These are phyloP conservation scores for Pachycephus smyrnensis DNA, from an alignment of 2,888 invertebrate genomes.

Conservation along the genomic window DNA sequence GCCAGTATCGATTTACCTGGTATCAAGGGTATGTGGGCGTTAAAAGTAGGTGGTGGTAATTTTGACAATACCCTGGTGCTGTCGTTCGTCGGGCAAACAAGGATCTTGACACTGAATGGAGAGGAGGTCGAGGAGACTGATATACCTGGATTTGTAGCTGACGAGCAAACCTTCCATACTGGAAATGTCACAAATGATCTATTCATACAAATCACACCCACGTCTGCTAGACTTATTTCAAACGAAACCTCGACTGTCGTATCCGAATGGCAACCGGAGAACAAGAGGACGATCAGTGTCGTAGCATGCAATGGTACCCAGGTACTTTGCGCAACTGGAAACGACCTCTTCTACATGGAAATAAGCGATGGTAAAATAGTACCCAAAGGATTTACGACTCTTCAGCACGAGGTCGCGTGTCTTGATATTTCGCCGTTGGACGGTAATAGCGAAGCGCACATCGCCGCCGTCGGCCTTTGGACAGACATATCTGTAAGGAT, in stretches of 20 bases:
- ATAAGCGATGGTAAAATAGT: constrained; percentile 75
- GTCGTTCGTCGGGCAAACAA: constrained; percentile 97
- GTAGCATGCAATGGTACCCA: constrained; percentile 85
- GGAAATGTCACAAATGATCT: constrained; percentile 90
- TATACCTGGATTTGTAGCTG: constrained; percentile 89
- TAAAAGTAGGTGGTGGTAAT: constrained; percentile 77
- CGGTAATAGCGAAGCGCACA: constrained; percentile 73
- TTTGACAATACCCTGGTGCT: constrained; percentile 92
- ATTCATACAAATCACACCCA: constrained; percentile 82
- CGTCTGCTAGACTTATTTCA: constrained; percentile 79
- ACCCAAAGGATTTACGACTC: constrained; percentile 75
- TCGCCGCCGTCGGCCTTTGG: constrained; percentile 96
- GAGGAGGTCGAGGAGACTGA: constrained; percentile 99
- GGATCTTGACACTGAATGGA: constrained; percentile 88
- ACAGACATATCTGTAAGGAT: constrained; percentile 95
- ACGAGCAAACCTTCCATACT: constrained; percentile 94
- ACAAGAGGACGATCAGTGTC: constrained; percentile 85
- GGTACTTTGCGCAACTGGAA: constrained; percentile 88
- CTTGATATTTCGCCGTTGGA: constrained; percentile 89
- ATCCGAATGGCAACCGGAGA: constrained; percentile 79
- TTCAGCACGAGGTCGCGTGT: constrained; percentile 97
- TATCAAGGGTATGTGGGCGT: constrained; percentile 98
- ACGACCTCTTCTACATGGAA: constrained; percentile 85
- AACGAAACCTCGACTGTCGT: constrained; percentile 75
- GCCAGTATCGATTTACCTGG: constrained; percentile 97